Evolutionary conservation across 2,797 vertebrate genomes (phyloP).

Genomic region (Eulemur albifrons): DNA sequence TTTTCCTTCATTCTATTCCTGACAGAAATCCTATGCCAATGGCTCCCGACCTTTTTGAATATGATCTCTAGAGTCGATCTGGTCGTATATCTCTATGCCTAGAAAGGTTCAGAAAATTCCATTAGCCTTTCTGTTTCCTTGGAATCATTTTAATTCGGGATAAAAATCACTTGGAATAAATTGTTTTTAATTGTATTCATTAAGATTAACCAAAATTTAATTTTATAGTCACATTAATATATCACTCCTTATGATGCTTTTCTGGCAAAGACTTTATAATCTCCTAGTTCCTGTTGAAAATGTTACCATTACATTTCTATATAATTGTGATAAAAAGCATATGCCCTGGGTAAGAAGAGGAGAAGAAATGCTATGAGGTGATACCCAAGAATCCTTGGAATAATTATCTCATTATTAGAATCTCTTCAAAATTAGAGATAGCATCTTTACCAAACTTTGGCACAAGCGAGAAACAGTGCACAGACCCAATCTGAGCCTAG

Average conservation of each 20-base stretch:
- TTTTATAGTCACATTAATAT: background rate
- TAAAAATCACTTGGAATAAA: constrained; percentile 39
- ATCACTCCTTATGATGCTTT: constrained; percentile 15
- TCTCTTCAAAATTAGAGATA: background rate
- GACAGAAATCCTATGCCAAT: background rate
- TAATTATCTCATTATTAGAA: background rate
- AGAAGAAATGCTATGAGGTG: background rate
- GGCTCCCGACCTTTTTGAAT: background rate
- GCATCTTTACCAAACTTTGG: background rate
- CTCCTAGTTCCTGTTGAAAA: background rate
- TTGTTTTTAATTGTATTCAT: constrained; percentile 49
- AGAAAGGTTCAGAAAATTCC: constrained; percentile 21
- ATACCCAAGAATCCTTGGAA: background rate
- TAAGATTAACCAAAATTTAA: constrained; percentile 56
- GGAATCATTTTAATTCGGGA: constrained; percentile 50
- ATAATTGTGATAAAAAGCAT: background rate
- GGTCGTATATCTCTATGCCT: background rate
- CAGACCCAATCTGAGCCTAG: background rate
- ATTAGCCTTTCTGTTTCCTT: constrained; percentile 49
- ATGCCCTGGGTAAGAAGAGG: background rate
- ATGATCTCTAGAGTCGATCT: background rate
- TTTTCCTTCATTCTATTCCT: background rate
- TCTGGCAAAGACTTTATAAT: constrained; percentile 19
- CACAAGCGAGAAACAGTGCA: background rate
- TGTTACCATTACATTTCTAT: background rate